phyloP scores from a whole-genome alignment of 2,113 vertebrate genomes.

The Alouatta palliata region DNA sequence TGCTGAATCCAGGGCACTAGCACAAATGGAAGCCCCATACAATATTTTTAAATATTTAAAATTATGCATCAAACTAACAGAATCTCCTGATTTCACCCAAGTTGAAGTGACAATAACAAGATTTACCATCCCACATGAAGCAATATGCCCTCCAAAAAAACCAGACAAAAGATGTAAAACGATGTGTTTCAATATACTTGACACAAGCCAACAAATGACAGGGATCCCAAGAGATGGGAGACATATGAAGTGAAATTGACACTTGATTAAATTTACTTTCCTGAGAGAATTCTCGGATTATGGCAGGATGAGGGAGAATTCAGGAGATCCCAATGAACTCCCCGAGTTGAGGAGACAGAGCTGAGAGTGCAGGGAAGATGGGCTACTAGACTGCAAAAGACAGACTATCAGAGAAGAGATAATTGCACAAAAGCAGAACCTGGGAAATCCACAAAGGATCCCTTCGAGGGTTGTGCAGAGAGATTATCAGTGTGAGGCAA shows the following conservation, averaged over 20 bases:
- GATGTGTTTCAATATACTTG: not conserved
- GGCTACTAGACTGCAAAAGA: not conserved
- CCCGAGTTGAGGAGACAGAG: not conserved
- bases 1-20: not conserved
- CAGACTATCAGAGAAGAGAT: not conserved
- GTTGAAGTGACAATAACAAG: not conserved
- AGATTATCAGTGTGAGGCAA: not conserved
- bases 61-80: not conserved
- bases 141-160: not conserved
- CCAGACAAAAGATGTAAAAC: not conserved
- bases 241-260: not conserved
- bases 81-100: not conserved
- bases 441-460: not conserved
- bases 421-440: not conserved
- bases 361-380: not conserved
- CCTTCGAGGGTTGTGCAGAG: not conserved
- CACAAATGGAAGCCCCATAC: not conserved
- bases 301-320: not conserved
- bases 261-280: not conserved
- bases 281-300: not conserved
- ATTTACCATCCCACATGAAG: slow-evolving; percentile 23
- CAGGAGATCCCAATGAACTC: rapidly evolving
- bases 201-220: not conserved
- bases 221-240: not conserved
- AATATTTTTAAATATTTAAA: slow-evolving; percentile 7